phyloP scores from a whole-genome alignment of 2,113 vertebrate species.

The Notothenia rossii region DNA sequence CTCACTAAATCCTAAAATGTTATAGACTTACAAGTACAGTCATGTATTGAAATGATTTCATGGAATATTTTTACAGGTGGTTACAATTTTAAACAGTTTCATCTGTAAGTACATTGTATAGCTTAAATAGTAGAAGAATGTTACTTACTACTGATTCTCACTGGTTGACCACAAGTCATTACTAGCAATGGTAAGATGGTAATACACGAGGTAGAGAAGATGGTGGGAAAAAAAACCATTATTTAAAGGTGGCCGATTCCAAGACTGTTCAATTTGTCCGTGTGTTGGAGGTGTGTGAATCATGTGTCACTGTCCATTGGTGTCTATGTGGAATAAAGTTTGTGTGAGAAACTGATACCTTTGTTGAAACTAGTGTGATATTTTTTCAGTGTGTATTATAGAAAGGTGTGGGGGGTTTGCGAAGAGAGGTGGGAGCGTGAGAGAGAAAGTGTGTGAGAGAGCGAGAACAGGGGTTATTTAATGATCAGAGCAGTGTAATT shows the following conservation, averaged over 20 bases:
- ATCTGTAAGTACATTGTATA: background rate
- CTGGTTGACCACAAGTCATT: constrained; percentile 10
- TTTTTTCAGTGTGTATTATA: constrained; percentile 29
- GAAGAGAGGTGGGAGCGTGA: constrained; percentile 13
- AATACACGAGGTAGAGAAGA: background rate
- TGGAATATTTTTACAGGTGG: background rate
- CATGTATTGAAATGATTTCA: too few relatives aligned
- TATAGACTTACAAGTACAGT: too few relatives aligned
- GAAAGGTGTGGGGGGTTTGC: constrained; percentile 18
- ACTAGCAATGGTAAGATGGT: background rate
- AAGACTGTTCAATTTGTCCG: constrained; percentile 14
- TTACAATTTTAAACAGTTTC: background rate
- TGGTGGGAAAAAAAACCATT: constrained; percentile 21
- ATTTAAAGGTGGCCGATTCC: constrained; percentile 25
- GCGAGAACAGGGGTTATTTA: constrained; percentile 73
- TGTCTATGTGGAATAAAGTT: constrained; percentile 12
- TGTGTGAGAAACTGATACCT: constrained; percentile 32
- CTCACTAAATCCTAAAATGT: too few relatives aligned
- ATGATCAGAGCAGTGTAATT: constrained; percentile 77
- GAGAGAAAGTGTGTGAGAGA: constrained; percentile 14
- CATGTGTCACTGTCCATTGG: background rate
- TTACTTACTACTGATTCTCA: constrained; percentile 19
- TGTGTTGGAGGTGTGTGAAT: constrained; percentile 21
- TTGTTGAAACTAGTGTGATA: constrained; percentile 11
- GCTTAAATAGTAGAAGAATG: background rate